phyloP scores from a whole-genome alignment of 2,888 invertebrate genomes.

The Pachycephus smyrnensis region DNA sequence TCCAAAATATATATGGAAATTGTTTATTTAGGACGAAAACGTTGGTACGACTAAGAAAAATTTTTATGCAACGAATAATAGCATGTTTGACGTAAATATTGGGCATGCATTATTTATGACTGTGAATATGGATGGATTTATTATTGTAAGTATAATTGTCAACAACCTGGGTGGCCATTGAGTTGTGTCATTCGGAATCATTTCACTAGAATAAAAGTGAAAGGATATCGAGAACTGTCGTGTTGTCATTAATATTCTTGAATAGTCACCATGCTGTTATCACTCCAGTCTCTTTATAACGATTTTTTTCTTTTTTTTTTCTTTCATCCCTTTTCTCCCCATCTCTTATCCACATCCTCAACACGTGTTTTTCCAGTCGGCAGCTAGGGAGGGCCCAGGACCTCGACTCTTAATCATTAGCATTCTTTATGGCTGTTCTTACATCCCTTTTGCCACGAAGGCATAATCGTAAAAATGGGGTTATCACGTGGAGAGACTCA shows the following conservation, averaged over 20 bases:
- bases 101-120: no score
- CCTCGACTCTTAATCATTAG: slow-evolving; percentile 18
- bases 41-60: neutral
- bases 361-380: slow-evolving; percentile 23
- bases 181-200: neutral
- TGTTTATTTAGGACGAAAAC: neutral
- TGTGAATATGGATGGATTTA: no score
- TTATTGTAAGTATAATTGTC: neutral
- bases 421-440: slow-evolving; percentile 14
- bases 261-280: neutral
- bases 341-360: slow-evolving; percentile 18
- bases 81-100: no score
- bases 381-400: slow-evolving; percentile 12
- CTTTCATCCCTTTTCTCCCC: neutral
- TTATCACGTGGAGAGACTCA: slow-evolving; percentile 16
- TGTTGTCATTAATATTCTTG: slow-evolving; percentile 11
- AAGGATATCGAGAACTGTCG: neutral
- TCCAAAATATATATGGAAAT: neutral
- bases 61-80: no score
- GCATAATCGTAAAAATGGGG: slow-evolving; percentile 18
- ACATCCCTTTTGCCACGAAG: slow-evolving; percentile 4
- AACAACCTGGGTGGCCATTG: neutral
- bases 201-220: neutral
- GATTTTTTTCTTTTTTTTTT: neutral
- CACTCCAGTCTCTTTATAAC: neutral